These are phyloP conservation scores for Cassiopea xamachana DNA, from an alignment of 30 jellyfish, hydroid and myxozoan species.

Conservation along the genomic window DNA sequence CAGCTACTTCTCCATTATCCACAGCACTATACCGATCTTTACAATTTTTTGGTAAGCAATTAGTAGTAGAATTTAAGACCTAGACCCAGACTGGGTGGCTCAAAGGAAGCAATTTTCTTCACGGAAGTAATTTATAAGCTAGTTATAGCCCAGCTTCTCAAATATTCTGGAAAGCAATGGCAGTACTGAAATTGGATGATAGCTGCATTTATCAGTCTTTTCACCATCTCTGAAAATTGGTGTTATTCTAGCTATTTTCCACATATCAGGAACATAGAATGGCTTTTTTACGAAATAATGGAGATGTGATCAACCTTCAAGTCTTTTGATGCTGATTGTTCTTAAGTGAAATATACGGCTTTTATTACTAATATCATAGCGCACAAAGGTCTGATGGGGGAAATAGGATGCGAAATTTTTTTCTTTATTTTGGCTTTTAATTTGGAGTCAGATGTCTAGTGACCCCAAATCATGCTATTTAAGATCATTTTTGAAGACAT, in stretches of 20 bases:
- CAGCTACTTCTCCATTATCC: background rate
- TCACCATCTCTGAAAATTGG: background rate
- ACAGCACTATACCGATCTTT: background rate
- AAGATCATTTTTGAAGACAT: too few relatives aligned
- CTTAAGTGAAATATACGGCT: too few relatives aligned
- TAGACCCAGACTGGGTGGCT: background rate
- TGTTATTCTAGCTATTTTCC: background rate
- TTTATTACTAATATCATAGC: too few relatives aligned
- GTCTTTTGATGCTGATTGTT: too few relatives aligned
- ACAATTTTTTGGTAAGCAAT: background rate
- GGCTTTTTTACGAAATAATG: too few relatives aligned
- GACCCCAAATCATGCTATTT: too few relatives aligned
- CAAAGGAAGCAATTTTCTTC: background rate
- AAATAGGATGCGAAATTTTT: too few relatives aligned
- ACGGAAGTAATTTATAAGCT: background rate
- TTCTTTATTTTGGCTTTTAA: too few relatives aligned
- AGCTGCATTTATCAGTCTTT: background rate
- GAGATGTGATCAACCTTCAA: too few relatives aligned
- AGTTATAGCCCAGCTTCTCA: background rate
- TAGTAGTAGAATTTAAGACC: background rate
- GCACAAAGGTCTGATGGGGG: too few relatives aligned
- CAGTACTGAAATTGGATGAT: background rate
- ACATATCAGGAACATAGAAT: background rate
- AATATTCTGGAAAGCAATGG: background rate
- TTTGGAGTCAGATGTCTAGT: too few relatives aligned